A percentile compares a stretch with the other conserved stretches of the same genome.
phyloP scores from a whole-genome alignment of 2,888 invertebrate species.

The Leptopilina myrica region DNA sequence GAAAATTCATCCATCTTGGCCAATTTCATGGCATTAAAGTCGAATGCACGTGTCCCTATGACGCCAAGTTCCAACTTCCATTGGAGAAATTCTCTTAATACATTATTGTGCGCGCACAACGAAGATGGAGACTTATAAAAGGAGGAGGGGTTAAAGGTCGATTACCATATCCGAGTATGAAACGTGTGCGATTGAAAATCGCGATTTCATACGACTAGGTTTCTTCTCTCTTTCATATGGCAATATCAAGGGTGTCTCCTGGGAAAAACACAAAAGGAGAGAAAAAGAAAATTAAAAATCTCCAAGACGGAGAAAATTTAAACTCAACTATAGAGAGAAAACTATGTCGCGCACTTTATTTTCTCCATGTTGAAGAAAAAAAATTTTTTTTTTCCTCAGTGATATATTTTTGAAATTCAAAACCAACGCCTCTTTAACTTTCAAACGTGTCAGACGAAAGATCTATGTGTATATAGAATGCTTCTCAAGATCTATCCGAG shows the following conservation, averaged over 20 bases:
- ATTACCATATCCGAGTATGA: constrained; percentile 48
- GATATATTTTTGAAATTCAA: no score
- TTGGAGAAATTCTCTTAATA: constrained; percentile 26
- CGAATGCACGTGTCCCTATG: not conserved
- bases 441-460: no score
- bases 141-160: constrained; percentile 49
- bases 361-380: not conserved
- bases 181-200: constrained; percentile 52
- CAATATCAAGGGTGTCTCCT: constrained; percentile 4
- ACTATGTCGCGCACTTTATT: constrained; percentile 14
- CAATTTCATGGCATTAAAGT: constrained; percentile 34
- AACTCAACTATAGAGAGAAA: not conserved
- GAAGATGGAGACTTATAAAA: constrained; percentile 19
- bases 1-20: constrained; percentile 12
- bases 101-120: not conserved
- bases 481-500: not conserved
- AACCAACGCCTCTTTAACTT: no score
- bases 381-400: not conserved
- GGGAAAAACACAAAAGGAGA: constrained; percentile 27
- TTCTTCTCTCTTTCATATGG: not conserved
- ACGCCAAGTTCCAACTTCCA: constrained; percentile 11
- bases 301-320: not conserved
- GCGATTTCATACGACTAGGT: constrained; percentile 51
- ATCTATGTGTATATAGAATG: not conserved
- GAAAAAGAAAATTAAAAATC: constrained; percentile 13